Percentiles rank a stretch among this genome's conserved stretches.
These are phyloP conservation scores for Hylomyscus alleni DNA, from an alignment of 2,797 vertebrate genomes.

Conservation along the genomic window DNA sequence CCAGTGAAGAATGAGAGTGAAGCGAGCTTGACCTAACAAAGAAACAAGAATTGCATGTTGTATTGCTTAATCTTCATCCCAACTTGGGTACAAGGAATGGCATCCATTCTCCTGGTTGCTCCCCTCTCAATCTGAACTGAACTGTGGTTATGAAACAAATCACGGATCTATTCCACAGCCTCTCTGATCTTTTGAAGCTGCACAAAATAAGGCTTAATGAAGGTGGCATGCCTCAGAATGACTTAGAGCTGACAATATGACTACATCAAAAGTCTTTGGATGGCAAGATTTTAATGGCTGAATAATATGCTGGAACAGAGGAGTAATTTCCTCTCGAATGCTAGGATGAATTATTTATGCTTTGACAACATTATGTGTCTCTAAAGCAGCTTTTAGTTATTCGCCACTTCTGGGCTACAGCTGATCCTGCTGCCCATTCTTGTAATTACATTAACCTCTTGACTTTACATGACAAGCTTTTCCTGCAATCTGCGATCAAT, in stretches of 20 bases:
- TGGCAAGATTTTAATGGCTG: slow-evolving; percentile 91
- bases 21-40: slow-evolving; percentile 71
- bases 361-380: slow-evolving; percentile 93
- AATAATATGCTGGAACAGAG: slow-evolving; percentile 91
- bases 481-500: slow-evolving; percentile 91
- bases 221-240: slow-evolving; percentile 86
- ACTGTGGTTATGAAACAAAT: slow-evolving; percentile 88
- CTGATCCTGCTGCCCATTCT: slow-evolving; percentile 91
- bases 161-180: slow-evolving; percentile 85
- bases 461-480: slow-evolving; percentile 93
- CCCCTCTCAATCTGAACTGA: slow-evolving; percentile 82
- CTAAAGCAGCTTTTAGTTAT: slow-evolving; percentile 92
- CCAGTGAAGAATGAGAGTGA: slow-evolving; percentile 62
- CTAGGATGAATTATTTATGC: slow-evolving; percentile 93
- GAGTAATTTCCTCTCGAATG: slow-evolving; percentile 90
- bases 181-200: slow-evolving; percentile 86
- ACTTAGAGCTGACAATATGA: slow-evolving; percentile 89
- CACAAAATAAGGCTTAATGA: slow-evolving; percentile 87
- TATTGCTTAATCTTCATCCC: slow-evolving; percentile 60
- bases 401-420: slow-evolving; percentile 91
- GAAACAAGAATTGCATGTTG: slow-evolving; percentile 78
- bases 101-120: slow-evolving; percentile 78
- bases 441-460: slow-evolving; percentile 94
- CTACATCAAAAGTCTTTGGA: slow-evolving; percentile 90
- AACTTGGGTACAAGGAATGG: neutral